Conservation (phyloP, 1,140 invertebrate genomes). For the Diachasma alloeum region DNA sequence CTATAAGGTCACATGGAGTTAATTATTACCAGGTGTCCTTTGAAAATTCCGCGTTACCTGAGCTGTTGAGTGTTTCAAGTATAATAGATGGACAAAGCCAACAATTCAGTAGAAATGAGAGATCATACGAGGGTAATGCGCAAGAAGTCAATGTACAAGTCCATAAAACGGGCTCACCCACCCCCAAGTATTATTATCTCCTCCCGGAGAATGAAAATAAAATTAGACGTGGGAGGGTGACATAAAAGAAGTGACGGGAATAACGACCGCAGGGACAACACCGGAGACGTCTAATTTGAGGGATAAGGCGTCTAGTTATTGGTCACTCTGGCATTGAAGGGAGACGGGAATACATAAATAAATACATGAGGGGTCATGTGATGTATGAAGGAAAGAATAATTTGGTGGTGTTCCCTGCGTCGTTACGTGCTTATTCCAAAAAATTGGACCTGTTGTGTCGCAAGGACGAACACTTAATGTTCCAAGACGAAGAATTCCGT, state of each 20-base stretch:
- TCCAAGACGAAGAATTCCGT: too few species aligned
- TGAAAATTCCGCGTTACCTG: too few species aligned
- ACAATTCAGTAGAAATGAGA: too few species aligned
- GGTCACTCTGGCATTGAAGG: slow-evolving; percentile 42
- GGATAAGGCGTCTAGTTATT: slow-evolving; percentile 53
- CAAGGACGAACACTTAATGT: too few species aligned
- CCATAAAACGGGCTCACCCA: background rate
- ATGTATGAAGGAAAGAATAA: too few species aligned
- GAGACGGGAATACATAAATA: slow-evolving; percentile 40
- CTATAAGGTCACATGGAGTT: too few species aligned
- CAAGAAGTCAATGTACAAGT: background rate
- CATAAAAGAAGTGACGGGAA: slow-evolving; percentile 41
- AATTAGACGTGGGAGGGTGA: background rate
- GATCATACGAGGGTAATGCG: background rate
- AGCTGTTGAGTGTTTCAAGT: too few species aligned
- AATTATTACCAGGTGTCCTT: too few species aligned
- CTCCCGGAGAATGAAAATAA: background rate
- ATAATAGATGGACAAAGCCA: too few species aligned
- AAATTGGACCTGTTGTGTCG: too few species aligned
- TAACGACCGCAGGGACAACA: background rate
- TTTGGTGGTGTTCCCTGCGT: too few species aligned
- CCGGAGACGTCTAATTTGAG: slow-evolving; percentile 48
- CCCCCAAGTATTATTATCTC: background rate
- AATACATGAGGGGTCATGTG: slow-evolving; percentile 32
- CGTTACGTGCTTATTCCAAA: too few species aligned